phyloP scores from a whole-genome alignment of 2,888 invertebrate species.

The Meta bourneti region DNA sequence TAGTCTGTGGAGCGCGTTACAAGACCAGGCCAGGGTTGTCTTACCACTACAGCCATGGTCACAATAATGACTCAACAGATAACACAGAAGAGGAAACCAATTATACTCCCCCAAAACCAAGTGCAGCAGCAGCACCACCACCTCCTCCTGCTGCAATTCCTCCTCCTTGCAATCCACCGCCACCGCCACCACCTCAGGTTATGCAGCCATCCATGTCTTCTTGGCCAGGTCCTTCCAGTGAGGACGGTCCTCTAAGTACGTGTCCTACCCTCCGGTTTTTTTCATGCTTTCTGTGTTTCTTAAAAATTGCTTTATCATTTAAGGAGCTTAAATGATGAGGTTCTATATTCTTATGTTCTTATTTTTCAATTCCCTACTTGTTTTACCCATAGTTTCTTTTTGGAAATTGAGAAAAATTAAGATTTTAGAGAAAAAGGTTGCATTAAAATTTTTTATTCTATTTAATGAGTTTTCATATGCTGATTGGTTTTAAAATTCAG shows the following conservation, averaged over 20 bases:
- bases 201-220: conserved; percentile 73
- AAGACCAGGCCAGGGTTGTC: conserved; percentile 97
- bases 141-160: conserved; percentile 79
- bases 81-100: conserved; percentile 76
- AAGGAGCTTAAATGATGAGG: no score
- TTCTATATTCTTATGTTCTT: no score
- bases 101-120: conserved; percentile 75
- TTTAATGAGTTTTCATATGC: no score
- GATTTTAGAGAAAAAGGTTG: no score
- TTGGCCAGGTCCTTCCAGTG: conserved; percentile 73
- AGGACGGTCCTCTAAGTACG: conserved; percentile 74
- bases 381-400: no score
- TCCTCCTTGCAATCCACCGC: conserved; percentile 4
- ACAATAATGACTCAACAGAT: conserved; percentile 77
- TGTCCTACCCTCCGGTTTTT: background rate
- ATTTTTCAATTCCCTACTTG: no score
- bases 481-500: no score
- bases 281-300: background rate
- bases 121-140: conserved; percentile 58
- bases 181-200: conserved; percentile 52
- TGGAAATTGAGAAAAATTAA: no score
- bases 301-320: background rate
- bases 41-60: conserved; percentile 94
- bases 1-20: conserved; percentile 96
- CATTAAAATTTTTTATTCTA: no score